These are phyloP conservation scores for Rhinolophus ferrumequinum DNA, from an alignment of 2,113 vertebrate species.

Conservation along the genomic window DNA sequence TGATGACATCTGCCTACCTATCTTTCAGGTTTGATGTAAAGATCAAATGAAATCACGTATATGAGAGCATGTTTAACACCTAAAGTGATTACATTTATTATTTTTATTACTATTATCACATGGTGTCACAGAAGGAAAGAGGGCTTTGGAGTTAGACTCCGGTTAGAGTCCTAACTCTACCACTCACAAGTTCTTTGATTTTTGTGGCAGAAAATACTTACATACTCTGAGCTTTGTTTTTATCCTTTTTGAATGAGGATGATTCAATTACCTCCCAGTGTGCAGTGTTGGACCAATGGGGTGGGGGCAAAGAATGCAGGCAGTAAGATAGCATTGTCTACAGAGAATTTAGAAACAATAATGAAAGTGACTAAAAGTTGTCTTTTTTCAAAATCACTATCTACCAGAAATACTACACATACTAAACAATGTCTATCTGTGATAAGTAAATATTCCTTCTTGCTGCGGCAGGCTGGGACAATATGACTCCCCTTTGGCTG, in stretches of 20 bases:
- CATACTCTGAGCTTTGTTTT: neutral
- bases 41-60: neutral
- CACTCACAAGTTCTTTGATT: neutral
- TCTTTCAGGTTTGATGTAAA: neutral
- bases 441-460: neutral
- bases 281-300: neutral
- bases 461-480: neutral
- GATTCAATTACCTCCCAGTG: neutral
- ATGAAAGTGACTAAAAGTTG: neutral
- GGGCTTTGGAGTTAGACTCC: neutral
- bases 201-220: neutral
- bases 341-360: neutral
- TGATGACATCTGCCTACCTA: neutral
- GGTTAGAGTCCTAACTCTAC: neutral
- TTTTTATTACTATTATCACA: neutral
- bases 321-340: neutral
- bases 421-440: neutral
- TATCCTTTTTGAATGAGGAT: neutral
- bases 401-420: neutral
- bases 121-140: neutral
- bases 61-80: neutral
- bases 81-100: neutral
- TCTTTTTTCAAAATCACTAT: neutral
- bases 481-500: neutral
- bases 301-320: neutral